These are phyloP conservation scores for Cataglyphis albicans DNA, from an alignment of 2,888 invertebrate genomes.

Conservation along the genomic window DNA sequence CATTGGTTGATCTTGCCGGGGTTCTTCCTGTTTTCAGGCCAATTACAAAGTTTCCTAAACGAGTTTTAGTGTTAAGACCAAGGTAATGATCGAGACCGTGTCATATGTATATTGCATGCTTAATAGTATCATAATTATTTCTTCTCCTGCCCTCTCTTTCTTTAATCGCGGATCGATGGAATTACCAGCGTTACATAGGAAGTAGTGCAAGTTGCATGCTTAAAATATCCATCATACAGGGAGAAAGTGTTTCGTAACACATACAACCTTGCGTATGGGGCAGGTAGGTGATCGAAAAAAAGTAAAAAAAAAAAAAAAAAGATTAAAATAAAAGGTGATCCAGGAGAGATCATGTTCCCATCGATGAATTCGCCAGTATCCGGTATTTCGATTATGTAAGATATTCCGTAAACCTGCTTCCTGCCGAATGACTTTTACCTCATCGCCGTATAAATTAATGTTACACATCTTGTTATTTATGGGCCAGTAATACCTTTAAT, in stretches of 20 bases:
- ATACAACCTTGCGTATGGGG: slow-evolving; percentile 38
- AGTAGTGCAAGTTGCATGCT: slow-evolving; percentile 77
- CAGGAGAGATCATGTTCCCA: background rate
- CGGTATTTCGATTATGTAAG: slow-evolving; percentile 52
- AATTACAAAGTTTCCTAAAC: slow-evolving; percentile 30
- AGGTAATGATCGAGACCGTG: slow-evolving; percentile 68
- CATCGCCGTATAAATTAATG: background rate
- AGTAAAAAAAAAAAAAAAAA: slow-evolving; percentile 28
- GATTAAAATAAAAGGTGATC: slow-evolving; percentile 30
- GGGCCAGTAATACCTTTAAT: background rate
- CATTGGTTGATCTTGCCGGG: background rate
- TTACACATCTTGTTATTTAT: background rate
- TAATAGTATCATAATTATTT: slow-evolving; percentile 19
- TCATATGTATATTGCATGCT: slow-evolving; percentile 33
- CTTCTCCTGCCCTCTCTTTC: slow-evolving; percentile 32
- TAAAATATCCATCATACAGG: slow-evolving; percentile 81
- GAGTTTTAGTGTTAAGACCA: slow-evolving; percentile 74
- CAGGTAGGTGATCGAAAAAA: slow-evolving; percentile 13
- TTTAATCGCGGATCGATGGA: slow-evolving; percentile 39
- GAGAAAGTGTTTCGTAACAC: slow-evolving; percentile 84
- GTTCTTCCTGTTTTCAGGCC: slow-evolving; percentile 26
- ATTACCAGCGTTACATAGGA: slow-evolving; percentile 76
- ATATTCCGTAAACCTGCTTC: background rate
- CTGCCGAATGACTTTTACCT: background rate
- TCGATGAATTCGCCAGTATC: slow-evolving; percentile 16